A percentile compares a stretch with the other conserved stretches of the same genome.
These are phyloP conservation scores for Ceratosolen solmsi DNA, from an alignment of 1,140 invertebrate genomes.

Conservation along the genomic window DNA sequence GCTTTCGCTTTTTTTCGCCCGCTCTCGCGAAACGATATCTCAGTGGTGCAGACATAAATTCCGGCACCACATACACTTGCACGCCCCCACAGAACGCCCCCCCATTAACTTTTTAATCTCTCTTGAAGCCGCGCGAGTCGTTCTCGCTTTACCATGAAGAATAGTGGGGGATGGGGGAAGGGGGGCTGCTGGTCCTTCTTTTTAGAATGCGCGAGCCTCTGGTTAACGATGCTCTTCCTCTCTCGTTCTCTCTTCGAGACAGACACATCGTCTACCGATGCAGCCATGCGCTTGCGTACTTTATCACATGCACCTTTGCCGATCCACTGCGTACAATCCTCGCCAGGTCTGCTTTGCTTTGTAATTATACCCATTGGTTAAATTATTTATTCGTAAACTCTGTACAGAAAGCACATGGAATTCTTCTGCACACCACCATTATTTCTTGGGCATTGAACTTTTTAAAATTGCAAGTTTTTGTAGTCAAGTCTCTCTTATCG, in stretches of 20 bases:
- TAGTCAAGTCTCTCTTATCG: too few relatives aligned
- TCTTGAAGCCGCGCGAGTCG: constrained; percentile 39
- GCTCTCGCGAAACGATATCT: constrained; percentile 60
- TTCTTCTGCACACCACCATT: not conserved
- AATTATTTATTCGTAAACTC: constrained; percentile 6
- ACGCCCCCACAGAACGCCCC: constrained; percentile 65
- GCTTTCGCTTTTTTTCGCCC: constrained; percentile 42
- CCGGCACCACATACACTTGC: constrained; percentile 64
- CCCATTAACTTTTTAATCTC: constrained; percentile 68
- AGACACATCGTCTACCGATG: constrained; percentile 39
- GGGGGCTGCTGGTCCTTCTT: constrained; percentile 14
- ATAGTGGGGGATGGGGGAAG: not conserved
- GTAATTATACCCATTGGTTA: not conserved
- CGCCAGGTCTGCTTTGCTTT: not conserved
- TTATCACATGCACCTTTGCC: not conserved
- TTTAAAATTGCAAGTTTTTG: too few relatives aligned
- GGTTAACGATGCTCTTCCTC: constrained; percentile 25
- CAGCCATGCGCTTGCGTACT: constrained; percentile 16
- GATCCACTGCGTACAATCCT: not conserved
- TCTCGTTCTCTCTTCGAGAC: constrained; percentile 15
- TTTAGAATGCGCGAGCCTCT: constrained; percentile 19
- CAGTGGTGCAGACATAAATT: constrained; percentile 65
- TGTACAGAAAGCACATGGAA: not conserved
- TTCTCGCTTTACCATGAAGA: not conserved
- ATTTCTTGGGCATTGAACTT: too few relatives aligned